Conservation (phyloP, 2,113 vertebrate genomes). For the Oriolus oriolus region DNA sequence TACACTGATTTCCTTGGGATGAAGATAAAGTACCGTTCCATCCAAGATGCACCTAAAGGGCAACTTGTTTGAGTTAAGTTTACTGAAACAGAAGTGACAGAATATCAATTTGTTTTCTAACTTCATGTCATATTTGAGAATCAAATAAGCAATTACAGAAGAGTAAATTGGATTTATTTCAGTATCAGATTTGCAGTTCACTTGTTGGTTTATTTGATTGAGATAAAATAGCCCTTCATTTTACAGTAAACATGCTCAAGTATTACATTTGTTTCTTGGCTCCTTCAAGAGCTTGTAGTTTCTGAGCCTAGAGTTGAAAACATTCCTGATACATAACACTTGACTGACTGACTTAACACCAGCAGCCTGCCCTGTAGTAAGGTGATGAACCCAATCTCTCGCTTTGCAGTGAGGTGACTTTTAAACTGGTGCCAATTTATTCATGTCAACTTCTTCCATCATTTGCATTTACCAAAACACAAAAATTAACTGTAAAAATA, state of each 20-base stretch:
- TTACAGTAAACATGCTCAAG: slow-evolving; percentile 28
- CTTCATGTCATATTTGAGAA: slow-evolving; percentile 65
- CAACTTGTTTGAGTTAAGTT: slow-evolving; percentile 47
- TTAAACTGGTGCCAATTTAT: neutral
- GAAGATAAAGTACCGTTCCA: slow-evolving; percentile 54
- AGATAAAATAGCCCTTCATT: slow-evolving; percentile 32
- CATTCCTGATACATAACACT: neutral
- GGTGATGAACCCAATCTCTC: neutral
- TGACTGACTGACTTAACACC: neutral
- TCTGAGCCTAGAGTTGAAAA: neutral
- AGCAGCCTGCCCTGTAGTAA: neutral
- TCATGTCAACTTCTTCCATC: neutral
- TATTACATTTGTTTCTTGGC: neutral
- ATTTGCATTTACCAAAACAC: neutral
- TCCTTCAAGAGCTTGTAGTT: neutral
- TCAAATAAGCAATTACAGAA: slow-evolving; percentile 72
- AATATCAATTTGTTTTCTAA: slow-evolving; percentile 72
- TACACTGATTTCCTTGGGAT: slow-evolving; percentile 59
- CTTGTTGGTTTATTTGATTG: slow-evolving; percentile 15
- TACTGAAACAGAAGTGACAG: slow-evolving; percentile 70
- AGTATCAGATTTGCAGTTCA: slow-evolving; percentile 39
- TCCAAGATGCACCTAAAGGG: slow-evolving; percentile 52
- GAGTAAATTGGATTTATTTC: slow-evolving; percentile 71
- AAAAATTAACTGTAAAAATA: neutral
- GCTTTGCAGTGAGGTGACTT: neutral